Conservation (phyloP, 2,797 vertebrate genomes). For the Anguilla pacifica region DNA sequence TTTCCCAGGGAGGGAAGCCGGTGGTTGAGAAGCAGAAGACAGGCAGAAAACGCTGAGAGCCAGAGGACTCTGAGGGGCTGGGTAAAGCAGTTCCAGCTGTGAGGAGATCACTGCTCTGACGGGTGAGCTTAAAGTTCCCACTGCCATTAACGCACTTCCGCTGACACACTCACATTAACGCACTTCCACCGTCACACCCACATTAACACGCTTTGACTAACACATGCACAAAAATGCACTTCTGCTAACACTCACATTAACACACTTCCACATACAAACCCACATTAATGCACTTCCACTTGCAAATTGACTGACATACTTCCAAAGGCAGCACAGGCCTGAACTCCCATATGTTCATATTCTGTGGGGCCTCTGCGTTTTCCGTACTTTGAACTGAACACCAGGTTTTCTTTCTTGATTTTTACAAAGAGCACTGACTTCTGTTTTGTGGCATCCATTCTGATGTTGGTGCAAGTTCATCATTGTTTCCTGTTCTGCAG, state of each 20-base stretch:
- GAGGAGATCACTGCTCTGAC: constrained; percentile 11
- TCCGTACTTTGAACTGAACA: background rate
- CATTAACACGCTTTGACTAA: background rate
- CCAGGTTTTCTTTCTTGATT: background rate
- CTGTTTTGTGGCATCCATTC: background rate
- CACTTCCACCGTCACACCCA: background rate
- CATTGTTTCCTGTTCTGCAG: background rate
- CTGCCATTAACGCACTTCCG: background rate
- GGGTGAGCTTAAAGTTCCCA: background rate
- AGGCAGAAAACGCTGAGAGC: constrained; percentile 25
- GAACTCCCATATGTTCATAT: background rate
- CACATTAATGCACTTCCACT: too few species aligned
- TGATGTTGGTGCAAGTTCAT: background rate
- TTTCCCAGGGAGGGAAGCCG: constrained; percentile 2
- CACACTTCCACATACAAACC: too few species aligned
- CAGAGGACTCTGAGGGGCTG: constrained; percentile 20
- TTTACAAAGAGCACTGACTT: background rate
- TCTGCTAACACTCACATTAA: too few species aligned
- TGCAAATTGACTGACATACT: background rate
- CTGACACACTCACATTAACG: background rate
- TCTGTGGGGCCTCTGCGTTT: background rate
- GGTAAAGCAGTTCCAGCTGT: constrained; percentile 24
- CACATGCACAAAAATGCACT: too few species aligned
- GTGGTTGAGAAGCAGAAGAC: constrained; percentile 17
- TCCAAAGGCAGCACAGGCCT: background rate